phyloP scores from a whole-genome alignment of 2,888 invertebrate species.

The Barypeithes pellucidus region DNA sequence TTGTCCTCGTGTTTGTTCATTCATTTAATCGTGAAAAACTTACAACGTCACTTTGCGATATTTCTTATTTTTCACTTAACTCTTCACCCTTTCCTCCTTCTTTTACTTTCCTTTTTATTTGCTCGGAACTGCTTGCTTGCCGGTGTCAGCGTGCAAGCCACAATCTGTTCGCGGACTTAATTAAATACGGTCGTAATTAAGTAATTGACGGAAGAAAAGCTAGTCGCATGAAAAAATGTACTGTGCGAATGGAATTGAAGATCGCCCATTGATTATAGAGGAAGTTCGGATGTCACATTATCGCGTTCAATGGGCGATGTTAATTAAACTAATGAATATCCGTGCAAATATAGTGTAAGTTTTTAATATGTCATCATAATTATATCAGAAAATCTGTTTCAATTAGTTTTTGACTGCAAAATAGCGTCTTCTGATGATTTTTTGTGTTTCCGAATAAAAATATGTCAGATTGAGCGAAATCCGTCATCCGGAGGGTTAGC shows the following conservation, averaged over 20 bases:
- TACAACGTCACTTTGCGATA: not conserved
- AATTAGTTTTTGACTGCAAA: too few relatives aligned
- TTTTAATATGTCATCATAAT: not conserved
- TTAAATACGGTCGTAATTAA: constrained; percentile 63
- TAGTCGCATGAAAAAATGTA: constrained; percentile 13
- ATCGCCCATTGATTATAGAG: constrained; percentile 5
- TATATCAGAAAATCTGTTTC: not conserved
- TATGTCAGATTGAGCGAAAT: too few relatives aligned
- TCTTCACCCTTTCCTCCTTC: not conserved
- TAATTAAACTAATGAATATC: not conserved
- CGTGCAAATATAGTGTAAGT: not conserved
- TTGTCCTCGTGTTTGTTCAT: too few relatives aligned
- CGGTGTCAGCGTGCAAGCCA: constrained; percentile 53
- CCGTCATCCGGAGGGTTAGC: too few relatives aligned
- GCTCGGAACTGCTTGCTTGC: constrained; percentile 37
- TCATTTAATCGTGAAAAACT: too few relatives aligned
- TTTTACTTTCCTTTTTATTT: constrained; percentile 28
- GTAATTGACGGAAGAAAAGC: constrained; percentile 61
- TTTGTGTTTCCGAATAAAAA: too few relatives aligned
- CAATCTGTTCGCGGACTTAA: constrained; percentile 61
- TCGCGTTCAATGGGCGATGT: constrained; percentile 1
- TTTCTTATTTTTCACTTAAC: constrained; percentile 13
- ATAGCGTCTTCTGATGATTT: too few relatives aligned
- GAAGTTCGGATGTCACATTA: constrained; percentile 21
- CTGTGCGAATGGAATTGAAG: not conserved